Evolutionary conservation across 2,113 vertebrate genomes (phyloP).

Genomic region (Laticauda laticaudata): DNA sequence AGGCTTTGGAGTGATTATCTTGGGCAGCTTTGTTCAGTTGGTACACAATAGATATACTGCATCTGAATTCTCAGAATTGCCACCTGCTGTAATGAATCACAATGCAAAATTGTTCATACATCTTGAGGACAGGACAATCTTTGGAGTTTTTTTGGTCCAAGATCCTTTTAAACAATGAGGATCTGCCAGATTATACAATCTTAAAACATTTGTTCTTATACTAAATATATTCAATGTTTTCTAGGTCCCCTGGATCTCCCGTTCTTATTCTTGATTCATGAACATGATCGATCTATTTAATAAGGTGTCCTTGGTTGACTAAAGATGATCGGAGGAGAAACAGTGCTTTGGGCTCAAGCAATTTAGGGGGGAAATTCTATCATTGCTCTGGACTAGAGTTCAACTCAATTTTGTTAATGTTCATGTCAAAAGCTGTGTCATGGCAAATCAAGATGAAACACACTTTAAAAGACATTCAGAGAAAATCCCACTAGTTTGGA

Average conservation of each 20-base stretch:
- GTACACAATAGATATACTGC: neutral
- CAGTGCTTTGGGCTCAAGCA: neutral
- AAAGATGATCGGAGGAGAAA: neutral
- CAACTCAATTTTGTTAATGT: neutral
- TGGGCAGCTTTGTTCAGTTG: neutral
- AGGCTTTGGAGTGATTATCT: neutral
- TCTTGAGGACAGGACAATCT: neutral
- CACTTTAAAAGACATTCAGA: neutral
- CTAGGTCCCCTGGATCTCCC: neutral
- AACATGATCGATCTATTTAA: neutral
- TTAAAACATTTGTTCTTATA: neutral
- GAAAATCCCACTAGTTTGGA: neutral
- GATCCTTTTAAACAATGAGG: neutral
- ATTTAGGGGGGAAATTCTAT: neutral
- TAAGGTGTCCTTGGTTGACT: neutral
- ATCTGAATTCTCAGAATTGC: neutral
- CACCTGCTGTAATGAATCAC: neutral
- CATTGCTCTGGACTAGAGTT: neutral
- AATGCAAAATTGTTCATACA: neutral
- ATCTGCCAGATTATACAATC: neutral
- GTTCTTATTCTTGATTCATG: neutral
- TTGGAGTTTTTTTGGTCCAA: neutral
- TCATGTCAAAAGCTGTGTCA: neutral
- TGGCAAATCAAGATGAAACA: neutral
- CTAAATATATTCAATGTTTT: neutral